A percentile compares a stretch with the other conserved stretches of the same genome.
Conservation (phyloP, 2,888 invertebrate genomes). For the Megastigmus dorsalis region DNA sequence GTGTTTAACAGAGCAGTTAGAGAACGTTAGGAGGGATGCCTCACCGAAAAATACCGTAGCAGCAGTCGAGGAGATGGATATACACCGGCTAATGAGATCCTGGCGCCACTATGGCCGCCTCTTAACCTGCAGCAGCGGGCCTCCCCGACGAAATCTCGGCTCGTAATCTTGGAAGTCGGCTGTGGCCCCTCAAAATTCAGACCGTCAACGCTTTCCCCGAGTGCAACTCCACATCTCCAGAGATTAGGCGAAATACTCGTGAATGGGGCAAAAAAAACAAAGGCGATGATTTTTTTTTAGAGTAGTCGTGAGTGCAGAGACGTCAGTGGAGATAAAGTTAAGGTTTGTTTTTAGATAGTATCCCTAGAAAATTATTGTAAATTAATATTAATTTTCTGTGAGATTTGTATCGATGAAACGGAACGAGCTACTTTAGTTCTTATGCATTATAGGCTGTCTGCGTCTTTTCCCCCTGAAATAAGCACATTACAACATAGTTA, state of each 20-base stretch:
- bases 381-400: too few species aligned
- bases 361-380: too few species aligned
- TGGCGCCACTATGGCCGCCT: slow-evolving; percentile 17
- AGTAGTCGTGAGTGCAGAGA: too few species aligned
- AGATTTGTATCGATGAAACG: too few species aligned
- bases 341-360: too few species aligned
- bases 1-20: slow-evolving; percentile 24
- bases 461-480: too few species aligned
- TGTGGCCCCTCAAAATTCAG: not conserved
- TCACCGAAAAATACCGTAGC: too few species aligned
- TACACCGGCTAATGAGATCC: slow-evolving; percentile 29
- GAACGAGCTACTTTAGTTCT: too few species aligned
- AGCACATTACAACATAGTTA: too few species aligned
- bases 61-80: not conserved
- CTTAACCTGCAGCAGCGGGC: slow-evolving; percentile 34
- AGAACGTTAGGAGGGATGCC: not conserved
- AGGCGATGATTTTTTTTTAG: not conserved
- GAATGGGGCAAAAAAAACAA: not conserved
- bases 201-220: not conserved
- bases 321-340: too few species aligned
- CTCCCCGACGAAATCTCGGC: slow-evolving; percentile 17
- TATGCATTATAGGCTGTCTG: too few species aligned
- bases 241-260: slow-evolving; percentile 12
- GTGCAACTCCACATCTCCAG: not conserved
- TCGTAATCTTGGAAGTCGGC: slow-evolving; percentile 4